Evolutionary conservation across 2,113 vertebrate species (phyloP).

Genomic region (Pseudorectes ferrugineus): DNA sequence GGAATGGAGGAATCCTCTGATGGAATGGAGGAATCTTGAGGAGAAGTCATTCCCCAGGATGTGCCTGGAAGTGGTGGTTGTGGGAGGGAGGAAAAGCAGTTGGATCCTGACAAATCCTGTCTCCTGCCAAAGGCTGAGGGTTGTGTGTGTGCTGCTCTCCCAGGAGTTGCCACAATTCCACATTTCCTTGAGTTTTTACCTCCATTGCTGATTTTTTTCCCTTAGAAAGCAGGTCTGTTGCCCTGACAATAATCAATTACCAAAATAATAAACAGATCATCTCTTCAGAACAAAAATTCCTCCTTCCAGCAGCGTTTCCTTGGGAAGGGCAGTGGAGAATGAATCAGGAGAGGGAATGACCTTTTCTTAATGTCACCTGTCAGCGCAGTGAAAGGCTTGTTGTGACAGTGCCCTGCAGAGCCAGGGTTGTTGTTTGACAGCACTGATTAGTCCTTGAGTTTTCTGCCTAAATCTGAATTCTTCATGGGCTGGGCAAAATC

Average conservation of each 20-base stretch:
- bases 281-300: not conserved
- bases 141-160: not conserved
- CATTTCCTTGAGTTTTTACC: not conserved
- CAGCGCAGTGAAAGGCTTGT: slow-evolving; percentile 22
- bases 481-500: not conserved
- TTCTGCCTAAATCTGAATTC: not conserved
- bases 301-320: not conserved
- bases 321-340: not conserved
- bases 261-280: not conserved
- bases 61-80: not conserved
- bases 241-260: not conserved
- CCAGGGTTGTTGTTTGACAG: slow-evolving; percentile 31
- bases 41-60: not conserved
- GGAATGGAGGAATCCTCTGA: not conserved
- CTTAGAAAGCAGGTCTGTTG: not conserved
- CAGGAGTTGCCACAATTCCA: not conserved
- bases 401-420: slow-evolving; percentile 49
- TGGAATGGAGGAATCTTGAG: not conserved
- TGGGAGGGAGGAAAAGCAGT: not conserved
- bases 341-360: slow-evolving; percentile 37
- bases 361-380: slow-evolving; percentile 71
- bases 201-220: not conserved
- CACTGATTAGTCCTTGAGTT: not conserved
- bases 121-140: not conserved
- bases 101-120: not conserved